Evolutionary conservation across 1,140 invertebrate genomes (phyloP), one percentile per base, ranked within the genome.

Genomic region (Pseudomyrmex cubaensis): DNA sequence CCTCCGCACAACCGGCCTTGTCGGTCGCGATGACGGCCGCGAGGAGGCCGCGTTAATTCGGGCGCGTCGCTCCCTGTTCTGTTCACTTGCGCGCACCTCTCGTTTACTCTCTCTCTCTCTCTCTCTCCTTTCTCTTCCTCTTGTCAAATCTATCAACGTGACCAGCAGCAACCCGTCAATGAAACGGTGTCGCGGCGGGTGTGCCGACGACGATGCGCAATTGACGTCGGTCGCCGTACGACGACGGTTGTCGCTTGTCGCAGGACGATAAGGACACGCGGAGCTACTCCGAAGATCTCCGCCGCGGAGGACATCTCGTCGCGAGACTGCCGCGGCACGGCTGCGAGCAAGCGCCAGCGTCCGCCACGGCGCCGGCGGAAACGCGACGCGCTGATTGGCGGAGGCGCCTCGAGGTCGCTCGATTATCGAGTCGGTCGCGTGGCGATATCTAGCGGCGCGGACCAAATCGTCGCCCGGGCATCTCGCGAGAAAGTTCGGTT

Each of bases 231-330:
- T 50, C 44, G 66, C 54, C 66, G 13, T 13, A 70, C 35, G 64
- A 69, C 44, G 74, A 46, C 72, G 17, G 3, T 25, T 25, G n/a
- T 15, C 64, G 44, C 20, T 59, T 35, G 76, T 35, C 52, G 44
- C 3, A 2, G 44, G 22, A 20, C 44, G 54, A 50, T 44, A 20
- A 35, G 54, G 52, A 35, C 64, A 66, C 66, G 54, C 15, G 52
- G 54, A 25, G 35, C 35, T 48, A 15, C 12, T 50, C 44, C 54
- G 20, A 4, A 17, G 9, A 70, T 56, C 61, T 66, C 66, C 54
- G 15, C 66, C 52, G 54, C 57, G 54, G 66, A 70, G 66, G 66
- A 80, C 76, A 80, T 80, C 76, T 80, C 76, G 76, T 80, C 76
- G 44, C 44, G 76, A 70, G 44, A 80, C 64, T 70, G 76, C 35